These are phyloP conservation scores for Aurelia aurita DNA, from an alignment of 30 jellyfish, hydroid and myxozoan genomes.

Conservation along the genomic window DNA sequence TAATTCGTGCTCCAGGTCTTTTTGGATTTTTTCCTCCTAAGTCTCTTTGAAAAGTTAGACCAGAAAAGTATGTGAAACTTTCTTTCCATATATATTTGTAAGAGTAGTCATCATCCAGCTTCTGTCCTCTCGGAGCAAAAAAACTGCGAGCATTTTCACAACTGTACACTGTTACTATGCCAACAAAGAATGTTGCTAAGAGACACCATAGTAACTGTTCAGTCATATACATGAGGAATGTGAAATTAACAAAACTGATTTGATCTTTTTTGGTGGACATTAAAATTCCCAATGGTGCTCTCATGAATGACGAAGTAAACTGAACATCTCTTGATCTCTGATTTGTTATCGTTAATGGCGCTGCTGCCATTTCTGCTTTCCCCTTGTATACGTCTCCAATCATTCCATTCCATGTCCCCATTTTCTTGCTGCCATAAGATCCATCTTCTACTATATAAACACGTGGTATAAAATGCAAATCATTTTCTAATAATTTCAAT, in stretches of 20 bases:
- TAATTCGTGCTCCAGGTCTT: conserved; percentile 74
- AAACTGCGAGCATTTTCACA: conserved; percentile 55
- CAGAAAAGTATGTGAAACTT: conserved; percentile 82
- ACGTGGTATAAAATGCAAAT: conserved; percentile 46
- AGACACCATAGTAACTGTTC: conserved; percentile 37
- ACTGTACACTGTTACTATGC: conserved; percentile 39
- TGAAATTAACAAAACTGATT: conserved; percentile 40
- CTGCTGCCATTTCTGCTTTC: conserved; percentile 89
- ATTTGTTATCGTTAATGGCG: conserved; percentile 71
- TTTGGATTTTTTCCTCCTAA: conserved; percentile 89
- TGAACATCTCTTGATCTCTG: conserved; percentile 66
- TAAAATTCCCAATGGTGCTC: conserved; percentile 30
- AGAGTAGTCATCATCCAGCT: not conserved
- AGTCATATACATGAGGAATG: conserved; percentile 38
- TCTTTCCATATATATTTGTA: conserved; percentile 55
- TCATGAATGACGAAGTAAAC: conserved; percentile 67
- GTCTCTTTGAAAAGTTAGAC: conserved; percentile 89
- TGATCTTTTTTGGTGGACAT: conserved; percentile 16
- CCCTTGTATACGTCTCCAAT: conserved; percentile 72
- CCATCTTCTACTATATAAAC: conserved; percentile 82
- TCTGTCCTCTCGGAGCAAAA: not conserved
- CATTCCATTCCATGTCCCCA: conserved; percentile 94
- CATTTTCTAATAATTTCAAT: conserved; percentile 37
- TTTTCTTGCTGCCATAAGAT: conserved; percentile 60
- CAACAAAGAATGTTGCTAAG: conserved; percentile 45